Conservation (phyloP, 2,797 vertebrate genomes). For the Eupleurogrammus muticus region DNA sequence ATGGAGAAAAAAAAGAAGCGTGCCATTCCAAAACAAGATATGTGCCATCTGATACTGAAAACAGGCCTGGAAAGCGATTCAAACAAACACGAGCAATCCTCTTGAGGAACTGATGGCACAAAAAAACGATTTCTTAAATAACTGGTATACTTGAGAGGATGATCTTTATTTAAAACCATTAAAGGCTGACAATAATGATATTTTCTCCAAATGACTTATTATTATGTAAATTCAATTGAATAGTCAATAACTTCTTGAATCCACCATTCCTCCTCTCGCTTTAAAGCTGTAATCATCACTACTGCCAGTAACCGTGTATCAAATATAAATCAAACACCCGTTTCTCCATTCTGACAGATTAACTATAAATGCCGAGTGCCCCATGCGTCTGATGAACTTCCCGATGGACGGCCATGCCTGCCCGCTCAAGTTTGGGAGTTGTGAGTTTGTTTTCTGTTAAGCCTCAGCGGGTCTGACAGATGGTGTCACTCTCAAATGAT, state of each 20-base stretch:
- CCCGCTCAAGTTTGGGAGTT: slow-evolving; percentile 89
- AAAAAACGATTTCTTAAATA: slow-evolving; percentile 20
- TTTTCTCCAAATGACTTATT: slow-evolving; percentile 11
- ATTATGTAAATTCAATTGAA: background rate
- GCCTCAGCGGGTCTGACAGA: slow-evolving; percentile 52
- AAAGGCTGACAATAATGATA: slow-evolving; percentile 15
- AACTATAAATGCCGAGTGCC: slow-evolving; percentile 89
- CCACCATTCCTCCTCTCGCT: background rate
- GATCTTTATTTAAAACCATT: slow-evolving; percentile 37
- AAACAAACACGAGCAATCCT: slow-evolving; percentile 65
- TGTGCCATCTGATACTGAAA: slow-evolving; percentile 75
- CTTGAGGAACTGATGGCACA: slow-evolving; percentile 36
- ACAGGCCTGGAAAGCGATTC: slow-evolving; percentile 65
- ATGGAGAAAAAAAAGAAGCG: slow-evolving; percentile 55
- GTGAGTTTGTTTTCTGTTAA: slow-evolving; percentile 77
- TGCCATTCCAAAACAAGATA: slow-evolving; percentile 60
- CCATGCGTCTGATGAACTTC: slow-evolving; percentile 89
- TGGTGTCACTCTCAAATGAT: slow-evolving; percentile 60
- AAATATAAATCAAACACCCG: slow-evolving; percentile 53
- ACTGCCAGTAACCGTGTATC: slow-evolving; percentile 22
- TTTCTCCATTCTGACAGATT: slow-evolving; percentile 77
- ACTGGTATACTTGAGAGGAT: slow-evolving; percentile 29
- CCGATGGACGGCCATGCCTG: slow-evolving; percentile 89
- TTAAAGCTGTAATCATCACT: slow-evolving; percentile 31
- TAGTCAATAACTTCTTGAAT: background rate